A percentile compares a stretch with the other conserved stretches of the same genome.
Evolutionary conservation across 92 coral and sea anemone species (phyloP).

Genomic region (Ricordea florida): DNA sequence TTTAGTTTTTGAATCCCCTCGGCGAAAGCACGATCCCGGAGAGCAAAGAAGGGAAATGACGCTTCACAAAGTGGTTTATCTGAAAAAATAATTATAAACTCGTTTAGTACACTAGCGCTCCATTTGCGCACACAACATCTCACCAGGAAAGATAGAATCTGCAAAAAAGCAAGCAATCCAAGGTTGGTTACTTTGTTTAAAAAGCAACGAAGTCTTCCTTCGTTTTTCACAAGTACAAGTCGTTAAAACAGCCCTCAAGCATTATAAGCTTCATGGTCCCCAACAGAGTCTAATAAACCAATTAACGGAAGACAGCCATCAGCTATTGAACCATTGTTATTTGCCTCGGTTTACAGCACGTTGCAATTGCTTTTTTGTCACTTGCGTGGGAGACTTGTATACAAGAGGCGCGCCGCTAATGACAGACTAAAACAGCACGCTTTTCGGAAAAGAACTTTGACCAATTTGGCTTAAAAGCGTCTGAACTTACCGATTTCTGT

Average conservation of each 20-base stretch:
- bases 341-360: neutral
- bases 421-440: constrained; percentile 8
- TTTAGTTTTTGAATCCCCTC: neutral
- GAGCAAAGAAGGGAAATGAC: constrained; percentile 2
- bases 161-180: neutral
- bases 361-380: neutral
- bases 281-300: neutral
- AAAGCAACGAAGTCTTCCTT: neutral
- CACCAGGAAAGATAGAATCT: constrained; percentile 4
- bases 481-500: constrained; percentile 2
- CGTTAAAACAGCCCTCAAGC: neutral
- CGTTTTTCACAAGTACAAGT: neutral
- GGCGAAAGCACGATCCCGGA: neutral
- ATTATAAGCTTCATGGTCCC: neutral
- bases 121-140: constrained; percentile 10
- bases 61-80: constrained; percentile 6
- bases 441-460: neutral
- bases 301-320: neutral
- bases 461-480: neutral
- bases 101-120: constrained; percentile 28
- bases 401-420: neutral
- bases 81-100: constrained; percentile 31
- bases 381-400: constrained; percentile 1
- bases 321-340: too few relatives aligned
- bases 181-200: constrained; percentile 24